A percentile compares a stretch with the other conserved stretches of the same genome.
Conservation (phyloP, 2,797 vertebrate genomes). For the Pogonophryne albipinna region DNA sequence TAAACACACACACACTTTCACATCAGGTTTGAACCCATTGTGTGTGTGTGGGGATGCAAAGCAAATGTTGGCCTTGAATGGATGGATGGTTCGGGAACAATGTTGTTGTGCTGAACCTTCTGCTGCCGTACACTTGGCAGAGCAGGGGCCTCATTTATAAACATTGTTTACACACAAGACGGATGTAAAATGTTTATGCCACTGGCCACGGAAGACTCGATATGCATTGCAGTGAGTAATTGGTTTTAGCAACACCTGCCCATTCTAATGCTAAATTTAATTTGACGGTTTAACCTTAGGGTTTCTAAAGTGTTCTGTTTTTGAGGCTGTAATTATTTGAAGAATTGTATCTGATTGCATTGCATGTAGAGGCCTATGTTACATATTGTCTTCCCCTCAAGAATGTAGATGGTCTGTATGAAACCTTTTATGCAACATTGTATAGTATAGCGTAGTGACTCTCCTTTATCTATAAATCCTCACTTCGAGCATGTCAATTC, state of each 20-base stretch:
- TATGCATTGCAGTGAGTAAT: neutral
- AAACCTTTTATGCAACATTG: neutral
- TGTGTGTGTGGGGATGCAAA: slow-evolving; percentile 18
- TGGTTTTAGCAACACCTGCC: neutral
- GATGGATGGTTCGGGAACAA: slow-evolving; percentile 19
- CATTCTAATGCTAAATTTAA: neutral
- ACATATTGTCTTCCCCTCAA: neutral
- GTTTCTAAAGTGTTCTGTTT: neutral
- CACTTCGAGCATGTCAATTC: slow-evolving; percentile 35
- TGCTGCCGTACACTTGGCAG: slow-evolving; percentile 33
- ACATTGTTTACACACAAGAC: slow-evolving; percentile 36
- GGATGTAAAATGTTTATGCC: slow-evolving; percentile 38
- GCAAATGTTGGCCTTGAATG: slow-evolving; percentile 33
- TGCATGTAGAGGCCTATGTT: neutral
- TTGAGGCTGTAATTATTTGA: neutral
- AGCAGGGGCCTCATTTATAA: slow-evolving; percentile 39
- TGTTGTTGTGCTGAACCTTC: slow-evolving; percentile 29
- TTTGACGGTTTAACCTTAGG: neutral
- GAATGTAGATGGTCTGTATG: neutral
- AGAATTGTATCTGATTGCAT: neutral
- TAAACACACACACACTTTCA: slow-evolving; percentile 5
- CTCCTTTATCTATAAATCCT: slow-evolving; percentile 44
- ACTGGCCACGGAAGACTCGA: slow-evolving; percentile 7
- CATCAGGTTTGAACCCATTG: slow-evolving; percentile 29
- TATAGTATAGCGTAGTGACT: neutral